Base-by-base conservation (phyloP, 2,113 vertebrate species). In the Rhynchopsitta pachyrhyncha region DNA sequence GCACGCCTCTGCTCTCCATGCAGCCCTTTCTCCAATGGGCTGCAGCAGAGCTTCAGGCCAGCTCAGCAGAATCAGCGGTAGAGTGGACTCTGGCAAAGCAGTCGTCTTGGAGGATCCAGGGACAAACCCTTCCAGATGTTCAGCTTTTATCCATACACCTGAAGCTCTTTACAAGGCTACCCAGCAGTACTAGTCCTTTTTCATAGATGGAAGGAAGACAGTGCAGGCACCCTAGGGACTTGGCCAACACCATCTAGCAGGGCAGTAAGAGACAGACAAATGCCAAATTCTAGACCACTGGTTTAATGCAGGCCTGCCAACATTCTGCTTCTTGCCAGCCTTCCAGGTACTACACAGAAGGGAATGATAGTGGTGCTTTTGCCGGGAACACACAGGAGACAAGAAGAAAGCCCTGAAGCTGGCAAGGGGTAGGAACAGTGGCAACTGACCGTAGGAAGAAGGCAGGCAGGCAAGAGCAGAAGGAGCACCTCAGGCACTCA, bases 21-120 rank as follows among this genome's bases (percentile, higher is more conserved):
- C 10, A 41, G 2, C 7, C 33, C 1, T 0, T 24, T 59, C 39
- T 53, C 29, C 63, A 27, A 27, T 1, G 3, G 22, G 66, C 49
- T 77, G 69, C 55, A 46, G 41, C 28, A 82, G 53, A 62, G 41
- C 49, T 77, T 17, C 57, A 64, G 64, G 50, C 24, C 28, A 57
- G 25, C 41, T 53, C 37, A 59, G 41, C 41, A 70, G 37, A 68
- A 44, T 5, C 0, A 3, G 15, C 23, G 42, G 31, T 62, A 67
- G 55, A 63, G 0, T 0, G 1, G 29, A 42, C 59, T 67, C 25
- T 28, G 17, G 46, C 53, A 82, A 59, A 71, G 28, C 25, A 33
- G 11, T 29, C 67, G 63, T 23, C 66, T 42, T 28, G 63, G 25
- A 68, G 35, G 18, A 63, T 19, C 22, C 12, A n/a, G 39, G 8